A percentile compares a stretch with the other conserved stretches of the same genome.
These are phyloP conservation scores for Crypturellus tataupa DNA, from an alignment of 2,797 vertebrate species.

Conservation along the genomic window DNA sequence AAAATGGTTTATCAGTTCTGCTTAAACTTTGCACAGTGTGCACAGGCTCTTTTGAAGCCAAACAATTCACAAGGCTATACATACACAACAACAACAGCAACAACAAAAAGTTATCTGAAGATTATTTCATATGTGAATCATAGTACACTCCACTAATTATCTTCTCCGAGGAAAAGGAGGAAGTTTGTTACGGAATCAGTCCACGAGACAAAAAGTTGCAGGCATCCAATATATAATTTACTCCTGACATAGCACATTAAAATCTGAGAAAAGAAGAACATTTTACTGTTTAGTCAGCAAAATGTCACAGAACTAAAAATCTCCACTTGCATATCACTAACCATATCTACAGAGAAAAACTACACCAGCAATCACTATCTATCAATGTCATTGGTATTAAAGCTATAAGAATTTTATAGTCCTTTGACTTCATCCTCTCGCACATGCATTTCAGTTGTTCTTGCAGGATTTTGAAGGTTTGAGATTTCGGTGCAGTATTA, in stretches of 20 bases:
- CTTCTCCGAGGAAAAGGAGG: conserved; percentile 79
- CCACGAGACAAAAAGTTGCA: conserved; percentile 80
- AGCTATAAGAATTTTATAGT: not conserved
- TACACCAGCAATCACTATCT: not conserved
- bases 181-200: conserved; percentile 81
- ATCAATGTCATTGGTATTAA: conserved; percentile 4
- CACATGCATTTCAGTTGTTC: not conserved
- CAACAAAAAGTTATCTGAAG: conserved; percentile 57
- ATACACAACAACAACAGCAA: not conserved
- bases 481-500: conserved; percentile 52
- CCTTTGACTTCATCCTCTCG: not conserved
- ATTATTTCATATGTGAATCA: conserved; percentile 74
- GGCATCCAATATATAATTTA: conserved; percentile 81
- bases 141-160: conserved; percentile 83
- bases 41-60: conserved; percentile 27
- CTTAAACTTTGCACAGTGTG: conserved; percentile 7
- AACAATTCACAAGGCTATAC: conserved; percentile 35
- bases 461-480: not conserved
- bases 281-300: conserved; percentile 84
- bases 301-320: conserved; percentile 74
- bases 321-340: conserved; percentile 67
- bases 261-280: conserved; percentile 79
- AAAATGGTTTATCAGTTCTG: not conserved
- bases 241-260: conserved; percentile 84
- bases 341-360: conserved; percentile 55